These are phyloP conservation scores for Coecobrya sp. DNA, from an alignment of 2,888 invertebrate species.

Conservation along the genomic window DNA sequence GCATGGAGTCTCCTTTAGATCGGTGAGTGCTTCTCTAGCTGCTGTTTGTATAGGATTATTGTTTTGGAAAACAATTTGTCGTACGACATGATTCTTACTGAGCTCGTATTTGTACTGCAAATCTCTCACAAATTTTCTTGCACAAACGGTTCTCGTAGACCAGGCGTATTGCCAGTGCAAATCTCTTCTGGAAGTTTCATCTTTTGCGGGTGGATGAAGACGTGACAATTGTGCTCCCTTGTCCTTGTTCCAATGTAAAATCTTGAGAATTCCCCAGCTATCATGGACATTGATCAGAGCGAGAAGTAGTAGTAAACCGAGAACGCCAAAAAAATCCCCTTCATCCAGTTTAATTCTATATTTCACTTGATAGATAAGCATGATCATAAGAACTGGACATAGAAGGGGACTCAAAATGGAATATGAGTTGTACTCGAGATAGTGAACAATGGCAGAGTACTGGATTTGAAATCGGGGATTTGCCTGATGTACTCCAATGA, in stretches of 20 bases:
- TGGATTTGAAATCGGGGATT: conserved; percentile 55
- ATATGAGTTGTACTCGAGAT: conserved; percentile 69
- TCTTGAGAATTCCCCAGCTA: background rate
- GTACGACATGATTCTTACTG: conserved; percentile 4
- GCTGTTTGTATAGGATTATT: background rate
- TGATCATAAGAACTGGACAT: conserved; percentile 30
- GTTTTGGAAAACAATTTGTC: conserved; percentile 20
- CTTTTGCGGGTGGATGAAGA: background rate
- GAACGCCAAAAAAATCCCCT: conserved; percentile 64
- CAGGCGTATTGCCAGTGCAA: conserved; percentile 56
- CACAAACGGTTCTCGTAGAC: conserved; percentile 1
- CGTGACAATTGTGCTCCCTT: background rate
- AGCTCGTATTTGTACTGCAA: conserved; percentile 20
- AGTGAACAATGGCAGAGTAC: conserved; percentile 42
- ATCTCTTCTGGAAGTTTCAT: background rate
- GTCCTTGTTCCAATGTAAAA: background rate
- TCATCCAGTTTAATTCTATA: conserved; percentile 50
- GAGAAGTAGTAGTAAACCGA: background rate
- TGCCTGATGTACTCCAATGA: conserved; percentile 20
- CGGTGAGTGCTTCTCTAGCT: background rate
- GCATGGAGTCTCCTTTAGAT: background rate
- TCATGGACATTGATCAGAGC: background rate
- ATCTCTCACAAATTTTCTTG: background rate
- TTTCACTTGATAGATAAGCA: conserved; percentile 34
- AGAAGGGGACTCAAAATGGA: conserved; percentile 61